phyloP scores from a whole-genome alignment of 2,797 vertebrate species.

The Onychomys leucogaster region DNA sequence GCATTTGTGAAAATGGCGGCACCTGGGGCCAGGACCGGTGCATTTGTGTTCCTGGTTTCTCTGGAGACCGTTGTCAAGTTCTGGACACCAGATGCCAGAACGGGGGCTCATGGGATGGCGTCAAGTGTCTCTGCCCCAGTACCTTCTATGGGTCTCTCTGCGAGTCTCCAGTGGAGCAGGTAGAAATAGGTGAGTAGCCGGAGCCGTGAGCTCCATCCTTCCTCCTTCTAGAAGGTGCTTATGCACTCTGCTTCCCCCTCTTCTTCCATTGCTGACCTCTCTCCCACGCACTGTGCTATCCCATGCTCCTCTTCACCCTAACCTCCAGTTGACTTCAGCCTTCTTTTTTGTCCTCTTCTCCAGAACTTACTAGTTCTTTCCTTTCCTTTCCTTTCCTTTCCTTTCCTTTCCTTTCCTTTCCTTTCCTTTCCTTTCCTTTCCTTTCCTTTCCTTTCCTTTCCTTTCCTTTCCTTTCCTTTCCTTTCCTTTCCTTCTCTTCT shows the following conservation, averaged over 20 bases:
- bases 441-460: too few species aligned
- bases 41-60: not conserved
- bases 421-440: too few species aligned
- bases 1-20: constrained; percentile 62
- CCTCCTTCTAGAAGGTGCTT: not conserved
- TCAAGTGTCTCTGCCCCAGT: constrained; percentile 27
- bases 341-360: not conserved
- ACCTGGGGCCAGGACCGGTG: not conserved
- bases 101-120: not conserved
- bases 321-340: not conserved
- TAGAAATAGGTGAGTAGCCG: constrained; percentile 66
- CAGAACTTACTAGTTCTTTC: not conserved
- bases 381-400: too few species aligned
- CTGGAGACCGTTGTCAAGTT: constrained; percentile 42
- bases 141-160: constrained; percentile 26
- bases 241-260: not conserved
- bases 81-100: not conserved
- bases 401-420: too few species aligned
- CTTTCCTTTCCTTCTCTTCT: too few species aligned
- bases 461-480: too few species aligned
- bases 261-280: not conserved
- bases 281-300: not conserved
- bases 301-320: not conserved
- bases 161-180: not conserved
- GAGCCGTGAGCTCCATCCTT: not conserved